Evolutionary conservation across 2,888 invertebrate genomes (phyloP).

Genomic region (Aricia artaxerxes): DNA sequence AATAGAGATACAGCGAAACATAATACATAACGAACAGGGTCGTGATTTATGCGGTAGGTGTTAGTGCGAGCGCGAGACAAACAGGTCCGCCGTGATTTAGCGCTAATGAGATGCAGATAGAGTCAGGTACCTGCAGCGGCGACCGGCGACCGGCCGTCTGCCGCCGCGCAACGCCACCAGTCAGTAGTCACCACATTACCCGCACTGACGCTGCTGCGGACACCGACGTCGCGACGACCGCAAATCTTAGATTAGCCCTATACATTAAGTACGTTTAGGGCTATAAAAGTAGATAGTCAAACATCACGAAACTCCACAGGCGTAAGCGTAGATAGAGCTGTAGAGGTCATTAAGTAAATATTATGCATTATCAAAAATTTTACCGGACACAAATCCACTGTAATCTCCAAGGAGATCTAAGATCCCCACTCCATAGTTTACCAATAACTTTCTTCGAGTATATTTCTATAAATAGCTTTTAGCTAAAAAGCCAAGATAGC

Average conservation of each 20-base stretch:
- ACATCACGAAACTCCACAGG: too few species aligned
- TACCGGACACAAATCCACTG: too few species aligned
- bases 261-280: too few species aligned
- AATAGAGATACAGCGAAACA: not conserved
- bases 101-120: slow-evolving; percentile 23
- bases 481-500: not conserved
- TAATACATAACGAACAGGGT: not conserved
- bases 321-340: too few species aligned
- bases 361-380: too few species aligned
- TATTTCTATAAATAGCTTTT: too few species aligned
- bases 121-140: slow-evolving; percentile 8
- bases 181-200: not conserved
- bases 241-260: not conserved
- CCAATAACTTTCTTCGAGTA: too few species aligned
- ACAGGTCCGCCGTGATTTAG: not conserved
- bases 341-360: too few species aligned
- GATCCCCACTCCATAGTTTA: too few species aligned
- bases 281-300: too few species aligned
- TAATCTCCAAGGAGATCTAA: too few species aligned
- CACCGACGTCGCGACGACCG: not conserved
- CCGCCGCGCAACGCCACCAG: not conserved
- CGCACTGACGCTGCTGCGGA: not conserved
- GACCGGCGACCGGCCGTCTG: slow-evolving; percentile 28
- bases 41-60: not conserved
- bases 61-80: not conserved